A percentile compares a stretch with the other conserved stretches of the same genome.
Evolutionary conservation across 2,888 invertebrate genomes (phyloP).

Genomic region (Nudaria mundana): DNA sequence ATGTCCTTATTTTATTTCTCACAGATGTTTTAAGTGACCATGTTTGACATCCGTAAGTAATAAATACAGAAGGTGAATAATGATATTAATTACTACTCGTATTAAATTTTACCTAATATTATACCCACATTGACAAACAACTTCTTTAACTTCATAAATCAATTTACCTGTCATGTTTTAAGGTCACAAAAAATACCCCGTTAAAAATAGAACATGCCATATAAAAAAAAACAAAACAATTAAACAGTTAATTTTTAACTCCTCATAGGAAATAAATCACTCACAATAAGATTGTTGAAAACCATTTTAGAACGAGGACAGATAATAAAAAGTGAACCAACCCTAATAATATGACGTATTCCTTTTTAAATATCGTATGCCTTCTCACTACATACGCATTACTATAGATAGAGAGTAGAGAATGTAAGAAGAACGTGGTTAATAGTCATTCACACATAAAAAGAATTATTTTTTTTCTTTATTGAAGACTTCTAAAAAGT

Average conservation of each 20-base stretch:
- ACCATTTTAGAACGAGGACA: constrained; percentile 57
- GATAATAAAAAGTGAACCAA: constrained; percentile 62
- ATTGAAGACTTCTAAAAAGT: too few species aligned
- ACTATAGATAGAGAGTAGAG: constrained; percentile 56
- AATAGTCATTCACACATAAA: too few species aligned
- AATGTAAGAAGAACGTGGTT: too few species aligned
- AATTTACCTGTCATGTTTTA: not conserved
- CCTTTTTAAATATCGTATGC: constrained; percentile 65
- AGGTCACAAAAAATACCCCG: not conserved
- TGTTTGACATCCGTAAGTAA: too few species aligned
- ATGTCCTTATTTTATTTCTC: too few species aligned
- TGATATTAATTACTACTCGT: too few species aligned
- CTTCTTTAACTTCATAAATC: not conserved
- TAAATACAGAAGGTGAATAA: too few species aligned
- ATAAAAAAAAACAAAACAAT: constrained; percentile 16
- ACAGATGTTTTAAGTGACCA: too few species aligned
- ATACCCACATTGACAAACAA: constrained; percentile 1
- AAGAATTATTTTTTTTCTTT: too few species aligned
- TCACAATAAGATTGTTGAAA: constrained; percentile 58
- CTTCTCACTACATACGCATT: constrained; percentile 56
- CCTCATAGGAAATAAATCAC: constrained; percentile 50
- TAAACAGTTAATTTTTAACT: constrained; percentile 20
- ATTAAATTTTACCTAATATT: not conserved
- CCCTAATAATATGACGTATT: constrained; percentile 55
- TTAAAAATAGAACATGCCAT: not conserved